Conservation (phyloP, 2,888 invertebrate species). For the Leptinotarsa juncta region DNA sequence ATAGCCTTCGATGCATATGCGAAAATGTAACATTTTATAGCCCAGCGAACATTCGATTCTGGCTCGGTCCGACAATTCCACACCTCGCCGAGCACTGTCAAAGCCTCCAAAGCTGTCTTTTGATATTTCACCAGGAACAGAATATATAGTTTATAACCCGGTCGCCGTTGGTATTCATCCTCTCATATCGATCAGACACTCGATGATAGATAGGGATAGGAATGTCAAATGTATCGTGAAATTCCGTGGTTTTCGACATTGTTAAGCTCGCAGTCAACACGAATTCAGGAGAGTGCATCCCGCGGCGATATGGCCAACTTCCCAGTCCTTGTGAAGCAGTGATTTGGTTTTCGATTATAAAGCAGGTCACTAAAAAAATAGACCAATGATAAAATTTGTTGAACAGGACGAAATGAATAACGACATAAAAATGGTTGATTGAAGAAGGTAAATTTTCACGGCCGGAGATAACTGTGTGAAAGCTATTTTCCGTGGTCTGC, state of each 20-base stretch:
- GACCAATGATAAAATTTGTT: too few species aligned
- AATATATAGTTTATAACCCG: slow-evolving; percentile 56
- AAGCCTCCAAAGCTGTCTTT: slow-evolving; percentile 62
- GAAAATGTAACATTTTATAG: slow-evolving; percentile 60
- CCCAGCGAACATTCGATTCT: slow-evolving; percentile 59
- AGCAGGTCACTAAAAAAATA: not conserved
- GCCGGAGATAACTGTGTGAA: too few species aligned
- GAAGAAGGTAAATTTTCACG: too few species aligned
- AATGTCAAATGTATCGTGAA: slow-evolving; percentile 56
- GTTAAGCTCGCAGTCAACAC: not conserved
- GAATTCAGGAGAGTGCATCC: not conserved
- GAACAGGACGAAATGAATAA: too few species aligned
- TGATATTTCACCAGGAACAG: slow-evolving; percentile 61
- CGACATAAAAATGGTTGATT: too few species aligned
- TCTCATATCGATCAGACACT: slow-evolving; percentile 32
- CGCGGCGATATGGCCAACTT: not conserved
- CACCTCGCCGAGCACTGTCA: slow-evolving; percentile 63
- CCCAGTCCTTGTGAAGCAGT: too few species aligned
- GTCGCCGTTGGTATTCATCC: slow-evolving; percentile 32
- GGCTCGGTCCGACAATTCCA: slow-evolving; percentile 60
- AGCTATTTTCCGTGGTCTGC: too few species aligned
- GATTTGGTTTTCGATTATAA: too few species aligned
- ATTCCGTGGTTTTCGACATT: slow-evolving; percentile 38
- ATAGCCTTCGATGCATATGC: slow-evolving; percentile 52
- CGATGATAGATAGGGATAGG: slow-evolving; percentile 52